Base-by-base conservation (phyloP, 1,140 invertebrate genomes). In the Latrodectus geometricus region DNA sequence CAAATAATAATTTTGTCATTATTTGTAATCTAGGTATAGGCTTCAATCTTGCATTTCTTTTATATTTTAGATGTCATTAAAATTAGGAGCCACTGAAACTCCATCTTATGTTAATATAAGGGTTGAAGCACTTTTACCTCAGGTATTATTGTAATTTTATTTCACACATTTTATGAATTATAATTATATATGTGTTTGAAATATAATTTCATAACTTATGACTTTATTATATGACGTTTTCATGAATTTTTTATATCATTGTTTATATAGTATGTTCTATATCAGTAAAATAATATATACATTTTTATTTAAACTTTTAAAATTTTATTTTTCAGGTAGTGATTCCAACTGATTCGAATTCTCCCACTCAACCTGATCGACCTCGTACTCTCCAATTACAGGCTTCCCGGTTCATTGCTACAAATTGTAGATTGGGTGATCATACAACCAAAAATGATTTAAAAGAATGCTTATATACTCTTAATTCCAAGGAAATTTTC, bases 311-410 rank as follows among this genome's bases (percentile, higher is more conserved):
- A 54, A 50, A 11, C 12, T 76, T 49, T 52, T 76, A n/a, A 76
- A 77, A 65, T 5, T 65, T 78, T 50, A 3, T 35, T 20, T 89
- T 89, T 49, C 88, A 91, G 91, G 78, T 91, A 65, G 90, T 92
- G 69, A 86, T 92, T 79, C 90, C 89, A 87, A 91, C 92, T 61
- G 73, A 87, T 88, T 23, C 89, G 95, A 95, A 90, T 95, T 94
- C 94, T 89, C 92, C 94, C 14, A 94, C 94, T 88, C 95, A 96
- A 90, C 93, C 94, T 79, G 96, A 97, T 90, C 91, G 96, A 68
- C 96, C 96, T 5, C 94, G 94, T 87, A 94, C 95, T 56, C 90
- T 97, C 35, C 95, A 96, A 89, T 91, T 97, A 20, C 95, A 96
- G 92, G 94, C 95, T 0, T 96, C 96, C 0, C 92, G 95, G 84